A percentile compares a stretch with the other conserved stretches of the same genome.
phyloP scores from a whole-genome alignment of 2,113 vertebrate genomes.

The Bufo gargarizans region DNA sequence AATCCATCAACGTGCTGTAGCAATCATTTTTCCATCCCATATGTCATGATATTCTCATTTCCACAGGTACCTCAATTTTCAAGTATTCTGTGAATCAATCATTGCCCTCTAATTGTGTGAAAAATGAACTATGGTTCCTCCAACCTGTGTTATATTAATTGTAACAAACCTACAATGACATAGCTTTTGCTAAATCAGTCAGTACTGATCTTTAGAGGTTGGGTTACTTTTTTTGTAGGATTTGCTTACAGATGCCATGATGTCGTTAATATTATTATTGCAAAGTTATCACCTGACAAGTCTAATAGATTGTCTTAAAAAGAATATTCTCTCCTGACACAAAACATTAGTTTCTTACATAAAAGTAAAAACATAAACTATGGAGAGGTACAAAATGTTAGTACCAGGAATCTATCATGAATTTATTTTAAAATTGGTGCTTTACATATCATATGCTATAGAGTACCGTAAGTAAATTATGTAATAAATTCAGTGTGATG shows the following conservation, averaged over 20 bases:
- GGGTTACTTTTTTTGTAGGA: background rate
- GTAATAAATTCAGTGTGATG: no score
- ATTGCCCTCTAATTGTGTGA: constrained; percentile 3
- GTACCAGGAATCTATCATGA: no score
- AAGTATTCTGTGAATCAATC: background rate
- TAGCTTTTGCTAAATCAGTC: constrained; percentile 11
- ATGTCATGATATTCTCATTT: constrained; percentile 25
- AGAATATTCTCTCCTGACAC: background rate
- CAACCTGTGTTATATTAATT: background rate
- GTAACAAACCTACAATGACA: background rate
- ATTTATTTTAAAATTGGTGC: no score
- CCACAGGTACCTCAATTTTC: background rate
- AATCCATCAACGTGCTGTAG: background rate
- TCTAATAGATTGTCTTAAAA: constrained; percentile 15
- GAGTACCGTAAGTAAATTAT: no score
- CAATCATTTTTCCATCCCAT: background rate
- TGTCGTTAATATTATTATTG: background rate
- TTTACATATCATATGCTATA: no score
- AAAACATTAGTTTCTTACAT: background rate
- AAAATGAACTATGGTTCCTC: background rate
- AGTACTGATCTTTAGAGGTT: constrained; percentile 13
- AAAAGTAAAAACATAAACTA: background rate
- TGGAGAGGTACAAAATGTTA: background rate
- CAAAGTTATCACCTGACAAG: constrained; percentile 10
- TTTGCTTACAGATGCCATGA: background rate